phyloP scores from a whole-genome alignment of 2,113 vertebrate genomes.

The Cebidichthys violaceus region DNA sequence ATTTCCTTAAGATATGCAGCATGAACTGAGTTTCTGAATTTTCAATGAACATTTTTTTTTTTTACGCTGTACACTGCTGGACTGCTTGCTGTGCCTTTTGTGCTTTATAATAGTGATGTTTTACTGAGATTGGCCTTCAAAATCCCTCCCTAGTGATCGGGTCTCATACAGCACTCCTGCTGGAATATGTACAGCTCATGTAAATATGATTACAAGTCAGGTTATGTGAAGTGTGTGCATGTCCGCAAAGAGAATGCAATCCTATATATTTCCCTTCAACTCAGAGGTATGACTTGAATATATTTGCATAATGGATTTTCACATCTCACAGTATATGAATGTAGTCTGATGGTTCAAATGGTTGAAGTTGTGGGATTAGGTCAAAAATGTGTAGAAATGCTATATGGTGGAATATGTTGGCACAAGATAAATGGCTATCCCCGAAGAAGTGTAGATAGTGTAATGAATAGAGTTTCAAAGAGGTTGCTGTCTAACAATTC shows the following conservation, averaged over 20 bases:
- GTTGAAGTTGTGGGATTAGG: slow-evolving; percentile 11
- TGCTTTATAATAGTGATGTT: slow-evolving; percentile 12
- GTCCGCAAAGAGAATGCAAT: slow-evolving; percentile 41
- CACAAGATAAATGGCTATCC: neutral
- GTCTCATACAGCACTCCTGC: slow-evolving; percentile 9
- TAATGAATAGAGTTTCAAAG: slow-evolving; percentile 15
- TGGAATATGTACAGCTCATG: slow-evolving; percentile 52
- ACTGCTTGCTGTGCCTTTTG: neutral
- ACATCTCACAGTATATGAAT: slow-evolving; percentile 21
- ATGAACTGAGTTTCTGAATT: slow-evolving; percentile 29
- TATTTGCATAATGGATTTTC: slow-evolving; percentile 62
- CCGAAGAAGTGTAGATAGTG: slow-evolving; percentile 7
- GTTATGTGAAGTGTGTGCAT: slow-evolving; percentile 36
- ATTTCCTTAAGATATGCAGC: slow-evolving; percentile 45
- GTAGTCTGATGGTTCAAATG: slow-evolving; percentile 19
- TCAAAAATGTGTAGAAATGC: neutral
- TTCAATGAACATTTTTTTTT: slow-evolving; percentile 35
- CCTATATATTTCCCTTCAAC: slow-evolving; percentile 35
- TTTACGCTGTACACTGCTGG: slow-evolving; percentile 10
- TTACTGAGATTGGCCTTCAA: slow-evolving; percentile 34
- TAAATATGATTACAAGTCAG: slow-evolving; percentile 57
- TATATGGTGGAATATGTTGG: neutral
- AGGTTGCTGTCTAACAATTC: neutral
- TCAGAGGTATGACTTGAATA: slow-evolving; percentile 51
- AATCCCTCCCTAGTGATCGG: slow-evolving; percentile 19